Conservation (phyloP, 2,888 invertebrate genomes). For the Meganola albula region DNA sequence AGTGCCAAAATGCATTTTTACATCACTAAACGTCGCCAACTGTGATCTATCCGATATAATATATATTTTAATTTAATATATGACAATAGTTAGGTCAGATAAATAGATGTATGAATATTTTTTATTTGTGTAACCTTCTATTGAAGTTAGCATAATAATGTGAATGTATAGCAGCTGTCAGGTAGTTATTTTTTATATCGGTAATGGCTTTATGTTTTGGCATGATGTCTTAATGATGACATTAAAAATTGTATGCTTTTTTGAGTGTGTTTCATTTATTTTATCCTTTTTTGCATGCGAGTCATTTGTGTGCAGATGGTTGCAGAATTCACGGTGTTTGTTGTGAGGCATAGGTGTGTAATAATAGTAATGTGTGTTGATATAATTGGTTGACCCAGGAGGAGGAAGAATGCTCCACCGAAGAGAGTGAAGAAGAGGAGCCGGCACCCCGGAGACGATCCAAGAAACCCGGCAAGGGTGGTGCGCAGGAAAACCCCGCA, state of each 20-base stretch:
- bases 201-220: slow-evolving; percentile 69
- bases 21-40: slow-evolving; percentile 48
- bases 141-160: slow-evolving; percentile 62
- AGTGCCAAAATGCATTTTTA: slow-evolving; percentile 68
- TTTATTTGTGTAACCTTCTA: slow-evolving; percentile 68
- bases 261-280: slow-evolving; percentile 60
- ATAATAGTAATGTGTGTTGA: slow-evolving; percentile 23
- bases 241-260: slow-evolving; percentile 75
- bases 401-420: slow-evolving; percentile 75
- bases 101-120: slow-evolving; percentile 61
- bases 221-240: slow-evolving; percentile 69
- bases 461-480: slow-evolving; percentile 47
- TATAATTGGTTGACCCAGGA: slow-evolving; percentile 49
- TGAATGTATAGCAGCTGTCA: slow-evolving; percentile 50
- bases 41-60: slow-evolving; percentile 57
- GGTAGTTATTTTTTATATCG: slow-evolving; percentile 47
- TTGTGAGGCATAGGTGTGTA: slow-evolving; percentile 31
- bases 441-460: slow-evolving; percentile 60
- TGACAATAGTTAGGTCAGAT: slow-evolving; percentile 54
- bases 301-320: slow-evolving; percentile 58
- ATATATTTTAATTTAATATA: slow-evolving; percentile 44
- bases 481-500: slow-evolving; percentile 63
- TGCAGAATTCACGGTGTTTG: slow-evolving; percentile 62
- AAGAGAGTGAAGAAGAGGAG: slow-evolving; percentile 79
- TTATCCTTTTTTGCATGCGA: slow-evolving; percentile 61